Conservation (phyloP, 2,797 vertebrate species). For the Argyrosomus regius region DNA sequence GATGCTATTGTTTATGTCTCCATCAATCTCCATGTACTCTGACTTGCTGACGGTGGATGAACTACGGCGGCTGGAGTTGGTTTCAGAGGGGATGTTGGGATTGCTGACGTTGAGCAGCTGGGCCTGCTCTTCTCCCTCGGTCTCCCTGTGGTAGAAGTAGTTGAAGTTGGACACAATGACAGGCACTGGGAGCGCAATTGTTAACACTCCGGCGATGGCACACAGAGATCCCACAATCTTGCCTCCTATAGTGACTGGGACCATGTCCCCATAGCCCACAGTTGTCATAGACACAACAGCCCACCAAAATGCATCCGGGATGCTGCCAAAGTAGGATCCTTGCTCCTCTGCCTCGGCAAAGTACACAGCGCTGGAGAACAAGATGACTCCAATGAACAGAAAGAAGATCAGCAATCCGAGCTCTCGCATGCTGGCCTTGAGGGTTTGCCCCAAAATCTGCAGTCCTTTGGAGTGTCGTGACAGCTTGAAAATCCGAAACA, state of each 20-base stretch:
- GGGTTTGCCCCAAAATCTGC: conserved; percentile 99
- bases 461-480: conserved; percentile 99
- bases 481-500: conserved; percentile 99
- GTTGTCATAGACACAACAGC: conserved; percentile 99
- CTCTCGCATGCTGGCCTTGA: conserved; percentile 99
- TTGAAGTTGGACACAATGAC: conserved; percentile 99
- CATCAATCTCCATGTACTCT: conserved; percentile 99
- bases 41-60: conserved; percentile 99
- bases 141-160: conserved; percentile 99
- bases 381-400: conserved; percentile 99
- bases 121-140: conserved; percentile 99
- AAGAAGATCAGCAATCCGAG: conserved; percentile 98
- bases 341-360: conserved; percentile 98
- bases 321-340: conserved; percentile 94
- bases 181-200: conserved; percentile 99
- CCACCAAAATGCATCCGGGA: conserved; percentile 99
- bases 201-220: conserved; percentile 99
- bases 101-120: conserved; percentile 97
- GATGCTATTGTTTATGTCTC: conserved; percentile 99
- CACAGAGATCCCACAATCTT: conserved; percentile 99
- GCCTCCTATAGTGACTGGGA: conserved; percentile 99
- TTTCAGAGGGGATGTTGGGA: conserved; percentile 97
- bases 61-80: conserved; percentile 96
- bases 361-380: conserved; percentile 99
- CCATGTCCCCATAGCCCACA: conserved; percentile 99